phyloP scores from a whole-genome alignment of 2,113 vertebrate genomes.

The Suricata suricatta region DNA sequence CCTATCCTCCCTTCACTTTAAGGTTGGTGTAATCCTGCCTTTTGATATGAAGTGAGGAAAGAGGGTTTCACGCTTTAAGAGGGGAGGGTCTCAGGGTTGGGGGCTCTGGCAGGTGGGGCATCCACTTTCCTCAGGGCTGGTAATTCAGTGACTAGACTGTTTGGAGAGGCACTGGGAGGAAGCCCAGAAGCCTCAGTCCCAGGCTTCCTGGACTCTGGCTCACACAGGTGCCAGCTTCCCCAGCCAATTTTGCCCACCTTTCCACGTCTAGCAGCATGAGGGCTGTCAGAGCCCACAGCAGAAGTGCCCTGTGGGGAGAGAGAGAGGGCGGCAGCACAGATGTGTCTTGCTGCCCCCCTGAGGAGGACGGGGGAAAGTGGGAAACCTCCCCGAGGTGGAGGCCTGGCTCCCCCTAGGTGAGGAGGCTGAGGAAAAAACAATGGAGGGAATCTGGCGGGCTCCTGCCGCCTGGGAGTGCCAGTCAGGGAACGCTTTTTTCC shows the following conservation, averaged over 20 bases:
- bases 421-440: neutral
- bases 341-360: conserved; percentile 82
- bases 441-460: neutral
- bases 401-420: neutral
- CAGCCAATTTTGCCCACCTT: neutral
- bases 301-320: neutral
- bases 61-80: neutral
- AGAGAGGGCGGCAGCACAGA: neutral
- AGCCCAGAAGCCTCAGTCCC: neutral
- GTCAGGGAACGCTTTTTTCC: neutral
- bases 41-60: neutral
- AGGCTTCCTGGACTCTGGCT: neutral
- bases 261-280: neutral
- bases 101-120: neutral
- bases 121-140: neutral
- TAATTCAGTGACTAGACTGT: neutral
- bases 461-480: neutral
- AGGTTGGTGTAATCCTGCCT: neutral
- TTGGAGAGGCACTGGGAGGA: neutral
- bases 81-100: neutral
- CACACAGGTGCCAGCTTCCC: neutral
- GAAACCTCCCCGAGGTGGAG: neutral
- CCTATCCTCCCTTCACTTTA: neutral
- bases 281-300: neutral
- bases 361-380: conserved; percentile 69